Evolutionary conservation across 2,797 vertebrate species (phyloP), one percentile per base, ranked within the genome.

Genomic region (Sebastolobus alascanus): DNA sequence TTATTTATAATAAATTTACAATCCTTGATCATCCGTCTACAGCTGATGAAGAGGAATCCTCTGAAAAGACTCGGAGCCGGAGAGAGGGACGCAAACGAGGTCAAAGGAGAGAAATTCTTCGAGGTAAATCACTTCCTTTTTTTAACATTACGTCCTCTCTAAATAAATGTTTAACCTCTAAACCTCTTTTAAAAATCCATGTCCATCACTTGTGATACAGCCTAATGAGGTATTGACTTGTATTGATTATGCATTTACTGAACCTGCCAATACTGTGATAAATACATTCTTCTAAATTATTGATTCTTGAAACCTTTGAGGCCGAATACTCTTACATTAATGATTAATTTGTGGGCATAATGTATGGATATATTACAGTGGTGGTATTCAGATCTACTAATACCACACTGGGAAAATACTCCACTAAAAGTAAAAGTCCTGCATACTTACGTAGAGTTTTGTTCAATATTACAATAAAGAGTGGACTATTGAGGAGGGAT

Each of bases 31-130:
- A 3, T 46, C 3, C 14, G 7, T 56, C 55, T 75, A 1, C 91
- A 99, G 98, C 94, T 99, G 81, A 93, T 99, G 89, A 96, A 94
- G 85, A 99, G 96, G 89, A 97, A 97, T 73, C 97, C 98, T 0
- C 93, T 97, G 63, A 96, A 96, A 69, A 95, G 98, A n/a, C 95
- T 99, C 2, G 98, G 98, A 67, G 96, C 95, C 0, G 97, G 97
- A 38, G 94, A 95, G 61, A 94, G 82, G 58, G 98, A 98, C 4
- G 97, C 98, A 0, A 97, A 96, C 64, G 98, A 98, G 83, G 94
- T 99, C 80, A 98, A 99, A 92, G 93, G 88, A 12, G 97, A 99
- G 77, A 92, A 95, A 4, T 99, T 97, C 92, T 99, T 96, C 82
- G 91, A 96, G 96, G 97, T 99, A 71, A 74, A 68, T 71, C 18